A percentile compares a stretch with the other conserved stretches of the same genome.
Evolutionary conservation across 2,797 vertebrate species (phyloP).

Genomic region (Gila robusta): DNA sequence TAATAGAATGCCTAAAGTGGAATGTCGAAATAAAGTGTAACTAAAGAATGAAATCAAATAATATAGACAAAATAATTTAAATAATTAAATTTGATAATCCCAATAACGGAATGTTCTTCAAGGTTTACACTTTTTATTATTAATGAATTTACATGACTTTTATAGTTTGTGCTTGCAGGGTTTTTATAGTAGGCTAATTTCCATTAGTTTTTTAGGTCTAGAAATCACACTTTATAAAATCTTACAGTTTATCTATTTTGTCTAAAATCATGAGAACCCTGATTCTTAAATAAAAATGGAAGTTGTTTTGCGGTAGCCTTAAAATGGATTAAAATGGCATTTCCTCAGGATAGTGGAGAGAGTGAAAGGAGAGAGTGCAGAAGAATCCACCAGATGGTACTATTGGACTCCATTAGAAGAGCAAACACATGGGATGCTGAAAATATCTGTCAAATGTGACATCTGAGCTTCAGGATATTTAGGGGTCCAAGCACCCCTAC

Average conservation of each 20-base stretch:
- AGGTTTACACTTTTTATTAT: not conserved
- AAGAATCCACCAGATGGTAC: conserved; percentile 56
- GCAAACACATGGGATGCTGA: not conserved
- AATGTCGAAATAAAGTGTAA: not conserved
- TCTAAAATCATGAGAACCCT: not conserved
- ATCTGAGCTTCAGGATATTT: conserved; percentile 6
- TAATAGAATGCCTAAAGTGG: not conserved
- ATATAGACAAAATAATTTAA: not conserved
- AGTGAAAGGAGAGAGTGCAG: not conserved
- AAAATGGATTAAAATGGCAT: not conserved
- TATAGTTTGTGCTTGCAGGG: not conserved
- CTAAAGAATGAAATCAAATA: not conserved
- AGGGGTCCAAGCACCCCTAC: not conserved
- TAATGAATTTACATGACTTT: not conserved
- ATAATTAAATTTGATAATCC: not conserved
- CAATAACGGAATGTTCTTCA: not conserved
- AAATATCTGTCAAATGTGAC: conserved; percentile 9
- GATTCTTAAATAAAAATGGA: not conserved
- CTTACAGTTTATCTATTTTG: not conserved
- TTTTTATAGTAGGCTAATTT: not conserved
- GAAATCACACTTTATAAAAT: not conserved
- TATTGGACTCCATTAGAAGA: conserved; percentile 40
- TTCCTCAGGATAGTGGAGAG: not conserved
- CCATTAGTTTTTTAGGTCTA: not conserved
- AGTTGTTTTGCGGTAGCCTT: not conserved